These are phyloP conservation scores for Tachysurus vachellii DNA, from an alignment of 2,113 vertebrate genomes.

Conservation along the genomic window DNA sequence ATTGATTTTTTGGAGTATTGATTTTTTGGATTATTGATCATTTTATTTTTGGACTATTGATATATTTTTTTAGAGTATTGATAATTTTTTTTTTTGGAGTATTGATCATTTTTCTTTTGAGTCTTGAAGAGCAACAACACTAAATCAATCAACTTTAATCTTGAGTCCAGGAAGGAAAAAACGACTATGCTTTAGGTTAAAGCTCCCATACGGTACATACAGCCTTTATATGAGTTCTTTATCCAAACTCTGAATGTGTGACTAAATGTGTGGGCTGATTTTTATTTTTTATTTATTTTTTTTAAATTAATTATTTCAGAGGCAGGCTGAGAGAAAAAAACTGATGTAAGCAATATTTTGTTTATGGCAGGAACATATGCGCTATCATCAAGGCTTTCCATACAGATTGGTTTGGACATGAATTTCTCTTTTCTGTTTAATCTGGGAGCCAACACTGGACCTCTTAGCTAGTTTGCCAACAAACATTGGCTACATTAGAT, in stretches of 20 bases:
- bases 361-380: constrained; percentile 1
- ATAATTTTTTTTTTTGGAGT: too few relatives aligned
- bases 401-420: background rate
- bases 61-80: too few relatives aligned
- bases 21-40: too few relatives aligned
- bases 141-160: constrained; percentile 10
- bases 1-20: too few relatives aligned
- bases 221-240: background rate
- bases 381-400: background rate
- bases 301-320: background rate
- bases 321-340: background rate
- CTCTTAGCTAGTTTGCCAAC: background rate
- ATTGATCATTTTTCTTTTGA: constrained; percentile 25
- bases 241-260: background rate
- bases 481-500: background rate
- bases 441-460: background rate
- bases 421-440: background rate
- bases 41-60: too few relatives aligned
- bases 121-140: background rate
- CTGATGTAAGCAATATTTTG: background rate
- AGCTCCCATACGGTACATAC: background rate
- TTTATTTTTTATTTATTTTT: background rate
- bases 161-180: background rate
- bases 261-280: background rate
- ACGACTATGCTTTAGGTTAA: background rate